Conservation (phyloP, 2,888 invertebrate genomes). For the Hydrotaea diabolus region DNA sequence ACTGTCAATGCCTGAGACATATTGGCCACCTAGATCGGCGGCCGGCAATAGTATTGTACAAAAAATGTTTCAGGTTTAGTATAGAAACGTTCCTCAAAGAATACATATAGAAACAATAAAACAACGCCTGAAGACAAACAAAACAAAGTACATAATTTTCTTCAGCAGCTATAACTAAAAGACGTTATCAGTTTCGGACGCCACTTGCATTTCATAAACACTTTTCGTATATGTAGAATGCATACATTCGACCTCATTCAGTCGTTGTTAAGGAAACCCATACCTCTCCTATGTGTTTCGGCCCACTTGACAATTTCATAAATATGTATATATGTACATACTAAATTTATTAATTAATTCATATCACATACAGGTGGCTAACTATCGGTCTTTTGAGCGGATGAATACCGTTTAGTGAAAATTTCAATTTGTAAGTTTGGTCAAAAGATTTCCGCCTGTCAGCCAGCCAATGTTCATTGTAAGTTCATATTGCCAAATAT, state of each 20-base stretch:
- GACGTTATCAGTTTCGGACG: neutral
- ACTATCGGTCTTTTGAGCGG: slow-evolving; percentile 20
- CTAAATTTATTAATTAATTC: slow-evolving; percentile 15
- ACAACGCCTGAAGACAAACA: too few relatives aligned
- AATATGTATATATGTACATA: neutral
- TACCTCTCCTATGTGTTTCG: slow-evolving; percentile 7
- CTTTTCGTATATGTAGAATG: neutral
- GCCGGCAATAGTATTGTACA: too few relatives aligned
- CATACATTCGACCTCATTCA: neutral
- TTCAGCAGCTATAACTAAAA: too few relatives aligned
- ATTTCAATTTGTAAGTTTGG: neutral
- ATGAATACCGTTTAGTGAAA: slow-evolving; percentile 16
- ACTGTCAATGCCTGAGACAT: too few relatives aligned
- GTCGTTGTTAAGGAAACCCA: neutral
- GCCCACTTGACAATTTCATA: slow-evolving; percentile 29
- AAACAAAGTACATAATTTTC: too few relatives aligned
- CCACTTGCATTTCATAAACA: neutral
- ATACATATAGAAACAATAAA: too few relatives aligned
- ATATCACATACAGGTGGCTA: slow-evolving; percentile 10
- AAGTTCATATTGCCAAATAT: neutral
- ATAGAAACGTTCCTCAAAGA: too few relatives aligned
- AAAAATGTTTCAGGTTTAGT: too few relatives aligned
- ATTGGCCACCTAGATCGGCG: too few relatives aligned
- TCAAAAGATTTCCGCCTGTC: neutral
- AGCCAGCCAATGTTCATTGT: neutral